phyloP scores from a whole-genome alignment of 2,113 vertebrate species.

The Zingel zingel region DNA sequence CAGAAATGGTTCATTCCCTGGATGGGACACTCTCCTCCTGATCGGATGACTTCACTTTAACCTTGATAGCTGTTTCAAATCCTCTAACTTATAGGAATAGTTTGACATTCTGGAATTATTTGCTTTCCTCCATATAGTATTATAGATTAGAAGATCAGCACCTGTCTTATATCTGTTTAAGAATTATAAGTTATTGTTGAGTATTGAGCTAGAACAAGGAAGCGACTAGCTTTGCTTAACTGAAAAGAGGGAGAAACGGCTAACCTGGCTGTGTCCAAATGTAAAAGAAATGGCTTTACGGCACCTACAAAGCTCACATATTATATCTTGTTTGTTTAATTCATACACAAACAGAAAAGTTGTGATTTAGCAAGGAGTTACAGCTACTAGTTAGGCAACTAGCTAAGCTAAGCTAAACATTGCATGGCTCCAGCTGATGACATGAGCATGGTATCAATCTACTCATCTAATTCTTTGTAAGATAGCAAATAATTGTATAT shows the following conservation, averaged over 20 bases:
- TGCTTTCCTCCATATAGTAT: not conserved
- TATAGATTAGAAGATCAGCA: not conserved
- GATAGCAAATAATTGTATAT: not conserved
- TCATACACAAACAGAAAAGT: not conserved
- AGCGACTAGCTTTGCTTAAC: not conserved
- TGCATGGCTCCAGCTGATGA: not conserved
- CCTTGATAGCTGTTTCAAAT: constrained; percentile 6
- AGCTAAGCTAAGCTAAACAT: not conserved
- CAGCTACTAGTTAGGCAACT: not conserved
- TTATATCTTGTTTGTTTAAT: not conserved
- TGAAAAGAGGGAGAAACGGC: too few relatives aligned
- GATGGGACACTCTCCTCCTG: not conserved
- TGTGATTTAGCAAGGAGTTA: not conserved
- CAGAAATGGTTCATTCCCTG: constrained; percentile 28
- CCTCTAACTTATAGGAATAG: not conserved
- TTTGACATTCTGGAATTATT: not conserved
- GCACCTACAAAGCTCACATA: not conserved
- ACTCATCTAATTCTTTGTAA: not conserved
- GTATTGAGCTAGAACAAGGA: not conserved
- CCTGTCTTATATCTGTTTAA: not conserved
- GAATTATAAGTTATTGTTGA: too few relatives aligned
- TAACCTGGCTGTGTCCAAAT: not conserved
- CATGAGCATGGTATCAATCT: not conserved
- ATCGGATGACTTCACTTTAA: constrained; percentile 27
- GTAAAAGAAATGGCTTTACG: not conserved